A percentile compares a stretch with the other conserved stretches of the same genome.
These are phyloP conservation scores for Oasisia sp. DNA, from an alignment of 2,888 invertebrate species.

Conservation along the genomic window DNA sequence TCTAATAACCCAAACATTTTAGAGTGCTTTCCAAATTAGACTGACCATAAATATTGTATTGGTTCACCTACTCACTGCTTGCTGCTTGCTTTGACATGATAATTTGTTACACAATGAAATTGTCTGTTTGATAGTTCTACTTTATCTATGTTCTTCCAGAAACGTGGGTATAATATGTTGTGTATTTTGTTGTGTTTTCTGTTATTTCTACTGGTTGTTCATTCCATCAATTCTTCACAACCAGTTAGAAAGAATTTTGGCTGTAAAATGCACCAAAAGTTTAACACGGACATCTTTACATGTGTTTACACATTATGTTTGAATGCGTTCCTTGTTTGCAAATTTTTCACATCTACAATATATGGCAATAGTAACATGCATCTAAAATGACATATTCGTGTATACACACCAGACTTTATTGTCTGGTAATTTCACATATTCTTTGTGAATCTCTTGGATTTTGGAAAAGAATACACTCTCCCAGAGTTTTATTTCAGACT, in stretches of 20 bases:
- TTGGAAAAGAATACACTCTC: too few relatives aligned
- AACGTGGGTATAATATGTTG: neutral
- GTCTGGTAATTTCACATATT: too few relatives aligned
- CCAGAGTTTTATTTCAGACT: too few relatives aligned
- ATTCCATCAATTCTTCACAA: neutral
- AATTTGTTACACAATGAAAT: neutral
- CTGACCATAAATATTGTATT: neutral
- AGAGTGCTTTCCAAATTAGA: neutral
- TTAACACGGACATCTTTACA: neutral
- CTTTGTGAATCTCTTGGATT: too few relatives aligned
- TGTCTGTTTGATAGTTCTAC: slow-evolving; percentile 2
- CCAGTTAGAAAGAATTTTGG: neutral
- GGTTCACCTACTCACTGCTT: neutral
- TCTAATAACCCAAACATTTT: neutral
- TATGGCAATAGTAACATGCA: too few relatives aligned
- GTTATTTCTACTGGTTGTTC: neutral
- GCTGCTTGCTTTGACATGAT: neutral
- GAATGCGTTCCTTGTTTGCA: neutral
- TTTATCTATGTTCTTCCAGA: neutral
- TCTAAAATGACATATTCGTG: too few relatives aligned
- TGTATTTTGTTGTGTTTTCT: neutral
- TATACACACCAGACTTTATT: too few relatives aligned
- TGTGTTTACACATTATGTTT: neutral
- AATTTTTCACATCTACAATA: too few relatives aligned
- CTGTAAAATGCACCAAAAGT: neutral